Percentiles rank a stretch among this genome's conserved stretches.
Conservation (phyloP, 2,888 invertebrate species). For the Cheilosia scutellata region DNA sequence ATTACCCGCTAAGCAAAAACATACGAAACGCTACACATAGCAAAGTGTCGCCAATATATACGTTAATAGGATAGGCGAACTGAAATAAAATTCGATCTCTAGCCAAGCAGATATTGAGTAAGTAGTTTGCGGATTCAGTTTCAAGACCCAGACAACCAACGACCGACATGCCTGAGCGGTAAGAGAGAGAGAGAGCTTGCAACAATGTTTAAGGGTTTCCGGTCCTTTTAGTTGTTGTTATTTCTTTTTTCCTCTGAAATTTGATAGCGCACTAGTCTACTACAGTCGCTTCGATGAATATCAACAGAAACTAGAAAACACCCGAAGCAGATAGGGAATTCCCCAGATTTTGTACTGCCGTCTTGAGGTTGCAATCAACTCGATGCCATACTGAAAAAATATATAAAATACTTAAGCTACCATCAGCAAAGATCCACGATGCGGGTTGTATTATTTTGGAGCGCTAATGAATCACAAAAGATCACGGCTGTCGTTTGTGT, state of each 20-base stretch:
- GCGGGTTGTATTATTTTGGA: slow-evolving; percentile 7
- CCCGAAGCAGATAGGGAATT: slow-evolving; percentile 42
- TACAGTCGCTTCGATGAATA: slow-evolving; percentile 20
- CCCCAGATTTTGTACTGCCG: slow-evolving; percentile 22
- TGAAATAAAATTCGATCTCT: slow-evolving; percentile 46
- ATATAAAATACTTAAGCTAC: neutral
- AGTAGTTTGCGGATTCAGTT: slow-evolving; percentile 41
- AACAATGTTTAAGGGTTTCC: slow-evolving; percentile 55
- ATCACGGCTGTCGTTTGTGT: slow-evolving; percentile 64
- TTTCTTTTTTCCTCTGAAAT: slow-evolving; percentile 37
- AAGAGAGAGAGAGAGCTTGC: slow-evolving; percentile 22
- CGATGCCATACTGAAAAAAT: slow-evolving; percentile 15
- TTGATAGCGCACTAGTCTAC: slow-evolving; percentile 45
- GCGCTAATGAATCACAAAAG: slow-evolving; percentile 59
- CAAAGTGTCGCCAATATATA: slow-evolving; percentile 4
- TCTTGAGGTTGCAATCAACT: slow-evolving; percentile 3
- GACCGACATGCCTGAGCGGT: neutral
- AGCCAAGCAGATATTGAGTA: slow-evolving; percentile 28
- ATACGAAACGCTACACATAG: slow-evolving; percentile 12
- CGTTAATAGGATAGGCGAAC: slow-evolving; percentile 23
- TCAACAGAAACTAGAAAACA: slow-evolving; percentile 23
- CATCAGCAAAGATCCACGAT: slow-evolving; percentile 13
- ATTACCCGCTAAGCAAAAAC: slow-evolving; percentile 20
- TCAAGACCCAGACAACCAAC: slow-evolving; percentile 35
- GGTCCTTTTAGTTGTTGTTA: slow-evolving; percentile 27